Evolutionary conservation across 2,888 invertebrate genomes (phyloP), one percentile per base, ranked within the genome.

Genomic region (Rhingia campestris): DNA sequence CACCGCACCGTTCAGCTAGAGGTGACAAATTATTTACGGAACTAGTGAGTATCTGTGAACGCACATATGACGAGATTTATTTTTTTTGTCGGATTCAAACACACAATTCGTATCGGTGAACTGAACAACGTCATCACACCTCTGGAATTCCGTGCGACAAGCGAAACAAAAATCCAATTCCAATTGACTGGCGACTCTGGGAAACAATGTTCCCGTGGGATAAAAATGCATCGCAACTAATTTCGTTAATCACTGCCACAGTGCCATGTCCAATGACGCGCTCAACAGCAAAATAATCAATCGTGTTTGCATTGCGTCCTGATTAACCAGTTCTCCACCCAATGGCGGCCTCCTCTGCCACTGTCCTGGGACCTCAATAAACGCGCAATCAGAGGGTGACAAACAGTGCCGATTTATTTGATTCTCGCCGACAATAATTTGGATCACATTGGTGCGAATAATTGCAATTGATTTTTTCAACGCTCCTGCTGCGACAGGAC

Each of bases 371-470:
- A 10, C 58, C 12, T 47, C 72, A 64, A 47, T 61, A 6, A 10
- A 53, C 66, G 81, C 12, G 39, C 72, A 64, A 47, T 61, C 6
- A 10, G 59, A 72, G 81, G 77, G 72, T 84, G 84, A 70, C 84
- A 84, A 84, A 84, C 84, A 80, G 64, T 74, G 84, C 84, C 84
- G 84, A 84, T 84, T 75, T 59, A 80, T 84, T 84, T 84, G 84
- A 84, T 84, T 84, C 63, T 84, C 53, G 84, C 84, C 84, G 84
- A 80, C 80, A 84, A 84, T 84, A 84, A 84, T 84, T 80, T 80
- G 84, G 84, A 80, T 84, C 84, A 80, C 84, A 84, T 84, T 84
- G 84, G 84, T 84, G 84, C 84, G 74, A 80, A 84, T 80, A 84
- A 84, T 84, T 84, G 80, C 84, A 84, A 84, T 84, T 84, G 84